Percentiles rank a stretch among this genome's conserved stretches.
phyloP scores from a whole-genome alignment of 2,888 invertebrate genomes.

The Amphiduros pacificus region DNA sequence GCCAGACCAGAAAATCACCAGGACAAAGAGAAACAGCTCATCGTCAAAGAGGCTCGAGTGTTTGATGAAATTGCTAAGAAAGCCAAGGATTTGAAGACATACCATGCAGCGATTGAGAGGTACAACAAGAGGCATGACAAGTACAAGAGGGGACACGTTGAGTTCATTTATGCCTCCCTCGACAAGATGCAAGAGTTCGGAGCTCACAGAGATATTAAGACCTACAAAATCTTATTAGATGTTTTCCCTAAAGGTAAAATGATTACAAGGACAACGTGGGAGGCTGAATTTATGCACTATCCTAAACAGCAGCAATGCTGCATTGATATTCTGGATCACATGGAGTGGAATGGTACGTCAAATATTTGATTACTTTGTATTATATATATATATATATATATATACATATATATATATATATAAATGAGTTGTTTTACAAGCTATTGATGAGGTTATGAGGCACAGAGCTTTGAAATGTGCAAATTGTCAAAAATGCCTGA shows the following conservation, averaged over 20 bases:
- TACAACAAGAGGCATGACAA: conserved; percentile 70
- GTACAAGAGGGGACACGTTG: conserved; percentile 82
- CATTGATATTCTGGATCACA: conserved; percentile 86
- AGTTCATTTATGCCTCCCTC: conserved; percentile 90
- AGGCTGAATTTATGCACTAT: conserved; percentile 89
- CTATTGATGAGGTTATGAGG: too few relatives aligned
- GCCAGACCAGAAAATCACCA: conserved; percentile 26
- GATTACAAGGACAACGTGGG: conserved; percentile 75
- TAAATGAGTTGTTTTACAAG: too few relatives aligned
- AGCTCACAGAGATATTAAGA: conserved; percentile 73
- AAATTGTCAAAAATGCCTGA: too few relatives aligned
- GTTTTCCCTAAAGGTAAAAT: conserved; percentile 69
- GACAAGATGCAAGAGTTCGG: conserved; percentile 86
- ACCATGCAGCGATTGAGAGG: conserved; percentile 68
- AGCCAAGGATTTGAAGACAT: conserved; percentile 39
- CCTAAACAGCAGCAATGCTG: conserved; percentile 94
- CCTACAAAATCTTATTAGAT: conserved; percentile 80
- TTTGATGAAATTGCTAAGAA: conserved; percentile 30
- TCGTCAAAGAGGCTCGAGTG: conserved; percentile 19
- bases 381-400: too few relatives aligned
- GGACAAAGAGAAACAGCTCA: conserved; percentile 27
- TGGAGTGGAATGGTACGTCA: conserved; percentile 83
- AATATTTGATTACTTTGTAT: neutral
- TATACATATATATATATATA: too few relatives aligned
- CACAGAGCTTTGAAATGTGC: too few relatives aligned